Conservation (phyloP, 2,797 vertebrate species). For the Enteromius paludinosus region DNA sequence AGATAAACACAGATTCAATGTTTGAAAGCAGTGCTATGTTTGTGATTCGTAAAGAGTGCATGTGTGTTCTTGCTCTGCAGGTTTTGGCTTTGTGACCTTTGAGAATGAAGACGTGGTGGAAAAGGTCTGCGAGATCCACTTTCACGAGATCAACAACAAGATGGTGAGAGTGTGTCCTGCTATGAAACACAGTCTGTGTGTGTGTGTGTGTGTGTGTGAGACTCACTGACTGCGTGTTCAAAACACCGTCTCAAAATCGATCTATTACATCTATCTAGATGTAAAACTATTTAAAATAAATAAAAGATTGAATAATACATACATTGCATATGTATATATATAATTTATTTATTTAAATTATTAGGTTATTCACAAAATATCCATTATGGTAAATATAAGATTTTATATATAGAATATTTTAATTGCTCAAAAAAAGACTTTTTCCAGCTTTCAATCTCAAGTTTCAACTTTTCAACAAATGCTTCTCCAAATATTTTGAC, state of each 20-base stretch:
- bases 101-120: conserved; percentile 98
- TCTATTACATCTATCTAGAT: background rate
- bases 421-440: background rate
- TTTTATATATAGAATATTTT: background rate
- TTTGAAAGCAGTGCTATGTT: conserved; percentile 9
- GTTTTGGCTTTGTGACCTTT: conserved; percentile 97
- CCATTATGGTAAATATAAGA: background rate
- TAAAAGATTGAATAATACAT: background rate
- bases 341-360: background rate
- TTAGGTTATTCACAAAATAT: background rate
- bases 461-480: background rate
- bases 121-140: conserved; percentile 99
- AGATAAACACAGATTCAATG: background rate
- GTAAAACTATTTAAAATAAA: background rate
- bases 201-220: conserved; percentile 36
- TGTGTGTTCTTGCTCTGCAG: conserved; percentile 68
- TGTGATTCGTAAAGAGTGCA: conserved; percentile 1
- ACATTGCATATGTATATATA: too few species aligned
- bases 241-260: background rate
- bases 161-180: conserved; percentile 85
- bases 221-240: background rate
- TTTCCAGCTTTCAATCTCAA: too few species aligned
- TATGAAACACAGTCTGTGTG: background rate
- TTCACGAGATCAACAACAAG: conserved; percentile 99
- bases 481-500: too few species aligned